Percentiles rank a stretch among this genome's conserved stretches.
Evolutionary conservation across 2,888 invertebrate species (phyloP).

Genomic region (Pammene fasciana): DNA sequence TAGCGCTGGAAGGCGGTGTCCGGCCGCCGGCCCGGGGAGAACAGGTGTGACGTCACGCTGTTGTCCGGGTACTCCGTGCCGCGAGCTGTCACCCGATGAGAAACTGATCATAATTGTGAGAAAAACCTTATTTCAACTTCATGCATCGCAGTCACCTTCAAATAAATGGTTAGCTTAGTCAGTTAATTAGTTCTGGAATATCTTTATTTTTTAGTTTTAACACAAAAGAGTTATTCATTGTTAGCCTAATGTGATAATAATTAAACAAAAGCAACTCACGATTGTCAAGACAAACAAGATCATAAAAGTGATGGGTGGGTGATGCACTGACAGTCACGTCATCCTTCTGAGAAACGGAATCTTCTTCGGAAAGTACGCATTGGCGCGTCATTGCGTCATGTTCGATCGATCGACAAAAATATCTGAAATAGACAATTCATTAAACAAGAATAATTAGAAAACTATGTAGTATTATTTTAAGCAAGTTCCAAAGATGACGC

Average conservation of each 20-base stretch:
- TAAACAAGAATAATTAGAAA: not conserved
- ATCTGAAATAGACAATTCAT: slow-evolving; percentile 68
- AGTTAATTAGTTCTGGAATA: slow-evolving; percentile 30
- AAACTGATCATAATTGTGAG: slow-evolving; percentile 79
- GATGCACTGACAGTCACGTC: slow-evolving; percentile 93
- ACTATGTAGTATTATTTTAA: not conserved
- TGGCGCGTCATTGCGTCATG: slow-evolving; percentile 94
- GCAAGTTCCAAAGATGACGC: slow-evolving; percentile 43
- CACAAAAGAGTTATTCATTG: slow-evolving; percentile 20
- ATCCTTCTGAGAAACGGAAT: slow-evolving; percentile 94
- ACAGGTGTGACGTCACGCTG: slow-evolving; percentile 92
- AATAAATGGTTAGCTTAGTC: slow-evolving; percentile 35
- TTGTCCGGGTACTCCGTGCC: slow-evolving; percentile 95
- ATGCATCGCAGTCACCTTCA: slow-evolving; percentile 52
- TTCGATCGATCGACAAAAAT: slow-evolving; percentile 94
- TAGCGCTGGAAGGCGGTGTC: slow-evolving; percentile 95
- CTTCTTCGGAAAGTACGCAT: slow-evolving; percentile 95
- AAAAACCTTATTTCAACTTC: slow-evolving; percentile 73
- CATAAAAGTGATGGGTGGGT: slow-evolving; percentile 93
- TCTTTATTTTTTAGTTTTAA: slow-evolving; percentile 5
- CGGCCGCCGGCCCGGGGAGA: slow-evolving; percentile 90
- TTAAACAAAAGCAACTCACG: slow-evolving; percentile 85
- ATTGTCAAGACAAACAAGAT: slow-evolving; percentile 94
- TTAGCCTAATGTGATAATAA: slow-evolving; percentile 23
- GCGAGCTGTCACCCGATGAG: slow-evolving; percentile 88